Evolutionary conservation across 2,113 vertebrate genomes (phyloP), one percentile per base, ranked within the genome.

Genomic region (Corydoras sp.): DNA sequence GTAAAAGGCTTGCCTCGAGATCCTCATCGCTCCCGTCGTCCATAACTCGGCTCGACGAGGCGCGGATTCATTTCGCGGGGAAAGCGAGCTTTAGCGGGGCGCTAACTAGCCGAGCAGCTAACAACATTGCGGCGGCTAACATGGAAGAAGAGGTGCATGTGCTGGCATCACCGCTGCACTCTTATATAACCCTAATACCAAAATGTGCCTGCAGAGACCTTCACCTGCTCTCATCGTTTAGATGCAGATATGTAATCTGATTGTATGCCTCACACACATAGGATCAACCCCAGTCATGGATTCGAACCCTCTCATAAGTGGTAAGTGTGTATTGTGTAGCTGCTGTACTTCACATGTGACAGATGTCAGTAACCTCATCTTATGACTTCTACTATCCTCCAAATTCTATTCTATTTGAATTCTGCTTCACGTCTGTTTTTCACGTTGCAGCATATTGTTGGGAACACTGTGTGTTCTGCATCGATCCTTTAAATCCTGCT

Each of bases 241-340:
- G 48, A 71, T 29, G 72, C 62, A 61, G 72, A 74, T 24, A 68
- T 72, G 78, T 79, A 78, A 70, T 31, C 56, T 67, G 72, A 71
- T n/a, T 10, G 30, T 48, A 32, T 50, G 68, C 30, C 58, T 59
- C 64, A 66, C 68, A 68, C 65, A 49, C 63, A 30, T 49, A 14
- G 58, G 14, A 68, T 65, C 32, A 66, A 54, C 53, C 8, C 35
- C 55, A 31, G 81, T 81, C 81, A 90, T 89, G 88, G 88, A 89
- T 30, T 74, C 87, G 53, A 87, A 85, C 81, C 80, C 84, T 69
- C 80, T 89, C 68, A 84, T 90, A 58, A 88, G 88, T 77, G 87
- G 89, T 90, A 49, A 88, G 89, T 80, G 30, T 49, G 51, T 53
- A 53, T 53, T 10, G 3, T 53, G 5, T 53, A 53, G 51, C 51